Conservation (phyloP, 2,797 vertebrate species). For the Spizella passerina region DNA sequence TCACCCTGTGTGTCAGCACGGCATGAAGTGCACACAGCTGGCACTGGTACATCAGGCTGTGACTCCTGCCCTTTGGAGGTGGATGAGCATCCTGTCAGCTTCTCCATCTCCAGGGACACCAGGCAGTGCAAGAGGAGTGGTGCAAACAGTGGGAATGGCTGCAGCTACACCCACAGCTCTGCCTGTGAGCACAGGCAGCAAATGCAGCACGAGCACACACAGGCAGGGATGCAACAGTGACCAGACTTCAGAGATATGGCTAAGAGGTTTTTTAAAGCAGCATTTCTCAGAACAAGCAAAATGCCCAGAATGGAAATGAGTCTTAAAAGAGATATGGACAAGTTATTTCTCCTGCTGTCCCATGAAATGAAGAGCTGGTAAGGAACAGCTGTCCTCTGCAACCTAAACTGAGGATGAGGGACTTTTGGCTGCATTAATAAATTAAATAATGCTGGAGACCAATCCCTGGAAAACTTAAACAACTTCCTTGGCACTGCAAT, state of each 20-base stretch:
- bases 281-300: neutral
- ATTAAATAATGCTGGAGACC: neutral
- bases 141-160: neutral
- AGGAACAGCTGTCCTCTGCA: neutral
- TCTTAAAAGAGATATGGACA: neutral
- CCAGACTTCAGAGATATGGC: neutral
- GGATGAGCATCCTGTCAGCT: neutral
- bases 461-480: neutral
- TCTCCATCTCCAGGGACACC: neutral
- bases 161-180: neutral
- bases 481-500: neutral
- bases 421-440: neutral
- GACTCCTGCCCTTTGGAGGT: neutral
- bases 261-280: neutral
- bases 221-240: neutral
- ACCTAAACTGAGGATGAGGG: neutral
- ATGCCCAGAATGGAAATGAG: neutral
- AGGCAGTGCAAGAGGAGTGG: neutral
- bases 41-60: neutral
- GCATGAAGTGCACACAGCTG: neutral
- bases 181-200: neutral
- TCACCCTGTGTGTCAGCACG: rapidly evolving
- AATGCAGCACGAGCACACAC: neutral
- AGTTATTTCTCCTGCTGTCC: neutral
- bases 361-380: neutral